phyloP scores from a whole-genome alignment of 2,797 vertebrate species.

The Pyrocephalus nanus region DNA sequence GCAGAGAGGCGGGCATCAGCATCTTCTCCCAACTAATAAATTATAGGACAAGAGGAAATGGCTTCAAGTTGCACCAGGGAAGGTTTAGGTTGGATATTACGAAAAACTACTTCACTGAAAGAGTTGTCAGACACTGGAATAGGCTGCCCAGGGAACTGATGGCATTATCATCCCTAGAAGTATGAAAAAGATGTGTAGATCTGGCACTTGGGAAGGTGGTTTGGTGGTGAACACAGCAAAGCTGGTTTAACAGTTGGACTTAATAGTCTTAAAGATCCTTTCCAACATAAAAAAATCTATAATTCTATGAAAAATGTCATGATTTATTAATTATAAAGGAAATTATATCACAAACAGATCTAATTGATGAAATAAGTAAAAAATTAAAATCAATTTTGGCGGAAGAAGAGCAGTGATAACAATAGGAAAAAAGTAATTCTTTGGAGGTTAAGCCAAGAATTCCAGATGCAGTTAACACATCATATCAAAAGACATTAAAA shows the following conservation, averaged over 20 bases:
- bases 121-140: background rate
- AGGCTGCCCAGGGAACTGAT: background rate
- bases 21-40: background rate
- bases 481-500: background rate
- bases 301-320: background rate
- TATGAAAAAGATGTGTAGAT: background rate
- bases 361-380: background rate
- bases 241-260: background rate
- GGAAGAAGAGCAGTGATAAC: background rate
- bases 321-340: background rate
- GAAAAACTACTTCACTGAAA: background rate
- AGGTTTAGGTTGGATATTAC: background rate
- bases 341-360: background rate
- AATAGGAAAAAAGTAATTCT: background rate
- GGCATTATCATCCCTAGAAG: background rate
- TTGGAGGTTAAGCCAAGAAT: background rate
- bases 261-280: background rate
- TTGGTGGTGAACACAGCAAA: background rate
- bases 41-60: background rate
- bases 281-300: background rate
- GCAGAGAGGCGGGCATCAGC: fast-evolving
- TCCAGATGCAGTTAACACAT: background rate
- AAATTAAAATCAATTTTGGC: background rate
- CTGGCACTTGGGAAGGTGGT: no score
- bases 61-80: background rate